Base-by-base conservation (phyloP, 2,113 vertebrate species). In the Fregetta grallaria region DNA sequence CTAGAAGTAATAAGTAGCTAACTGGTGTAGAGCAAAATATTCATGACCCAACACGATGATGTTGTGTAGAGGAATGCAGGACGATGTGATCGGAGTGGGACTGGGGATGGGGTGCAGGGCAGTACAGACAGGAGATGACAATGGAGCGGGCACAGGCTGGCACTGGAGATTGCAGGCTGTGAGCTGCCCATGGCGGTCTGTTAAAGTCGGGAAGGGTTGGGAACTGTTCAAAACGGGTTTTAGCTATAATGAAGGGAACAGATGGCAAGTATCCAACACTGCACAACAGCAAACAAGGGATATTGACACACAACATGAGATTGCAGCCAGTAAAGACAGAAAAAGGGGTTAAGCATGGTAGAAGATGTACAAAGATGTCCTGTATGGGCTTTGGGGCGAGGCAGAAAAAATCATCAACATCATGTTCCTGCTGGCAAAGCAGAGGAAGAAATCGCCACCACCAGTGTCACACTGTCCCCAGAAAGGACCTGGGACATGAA, bases 141-240 rank as follows among this genome's bases (percentile, higher is more conserved):
- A 10, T 0, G 1, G n/a, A 47, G 30, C 0, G 1, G 56, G 38
- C 44, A 47, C 13, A 53, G 45, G n/a, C 22, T 30, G 20, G 21
- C n/a, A 13, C 52, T 55, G 59, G 59, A 34, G 19, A 15, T 2
- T 30, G 44, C 13, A 53, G 34, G 25, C 25, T 52, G 6, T 32
- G 23, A 74, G 42, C 20, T 3, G 1, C 10, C 29, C 16, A 6
- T 1, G 4, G 30, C 26, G 20, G 3, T n/a, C 44, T 63, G 20
- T 32, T 47, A 44, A 75, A 86, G 49, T 50, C 2, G 4, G 10
- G 12, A 74, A 85, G 32, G 27, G 63, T 11, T 38, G 6, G 20
- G 34, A 63, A 56, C 55, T 7, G 10, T 45, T 49, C 11, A 70
- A 75, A 75, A 75, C 1, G 1, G 20, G 11, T 56, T 89, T 56